Base-by-base conservation (phyloP, 2,888 invertebrate species). In the Drosophila algonquin region DNA sequence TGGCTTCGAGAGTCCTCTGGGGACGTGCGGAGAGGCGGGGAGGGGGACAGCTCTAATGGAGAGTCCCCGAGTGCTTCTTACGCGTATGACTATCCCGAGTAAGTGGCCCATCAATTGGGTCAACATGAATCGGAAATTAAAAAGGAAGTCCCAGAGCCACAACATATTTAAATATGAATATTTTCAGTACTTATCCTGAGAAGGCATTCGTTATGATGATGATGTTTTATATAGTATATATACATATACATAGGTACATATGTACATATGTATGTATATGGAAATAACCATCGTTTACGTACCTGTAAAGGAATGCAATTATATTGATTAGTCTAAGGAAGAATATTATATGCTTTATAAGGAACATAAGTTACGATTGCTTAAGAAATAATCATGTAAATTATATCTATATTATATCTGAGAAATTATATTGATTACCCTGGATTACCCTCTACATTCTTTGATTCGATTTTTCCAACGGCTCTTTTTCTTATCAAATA, bases 41-140 rank as follows among this genome's bases (percentile, higher is more conserved):
- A 5, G 35, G 35, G 4, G 1, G 35, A 6, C 12, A 12, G 7
- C 24, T 10, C 64, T 51, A 65, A 54, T 52, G 53, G 53, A 1
- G 53, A n/a, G 16, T n/a, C 55, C 61, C 62, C 3, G 44, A 8
- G 16, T 9, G 32, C 12, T 35, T 50, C 52, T 46, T 70, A 69
- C 52, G 67, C 57, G 9, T n/a, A 40, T 68, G 47, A 32, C 48
- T 18, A 56, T 58, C 40, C 14, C 14, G 40, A 40, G 40, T n/a
- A 58, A 68, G 58, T 61, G 51, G 16, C 59, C 21, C 44, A 53
- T 59, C 60, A 70, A 70, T 58, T 70, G 71, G 57, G 21, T 7
- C 52, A 51, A 65, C 75, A 79, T 63, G 70, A 64, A 79, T 81
- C 86, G 80, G 80, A 80, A 80, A 80, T 80, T 80, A 85, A 80